Evolutionary conservation across 2,797 vertebrate species (phyloP).

Genomic region (Thunnus albacares): DNA sequence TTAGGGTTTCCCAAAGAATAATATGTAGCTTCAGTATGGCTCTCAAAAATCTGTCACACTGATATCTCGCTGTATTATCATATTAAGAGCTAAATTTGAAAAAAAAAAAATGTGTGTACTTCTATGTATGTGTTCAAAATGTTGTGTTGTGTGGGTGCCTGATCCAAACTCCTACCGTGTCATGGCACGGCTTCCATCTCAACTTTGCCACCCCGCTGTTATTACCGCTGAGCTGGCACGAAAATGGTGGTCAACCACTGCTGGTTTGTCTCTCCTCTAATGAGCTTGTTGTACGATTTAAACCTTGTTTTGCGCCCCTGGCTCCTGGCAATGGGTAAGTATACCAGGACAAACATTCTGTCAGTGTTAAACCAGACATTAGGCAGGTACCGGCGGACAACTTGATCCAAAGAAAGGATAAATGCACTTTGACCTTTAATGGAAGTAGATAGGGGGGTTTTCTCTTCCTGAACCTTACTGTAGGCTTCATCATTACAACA

Average conservation of each 20-base stretch:
- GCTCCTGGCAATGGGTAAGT: conserved; percentile 59
- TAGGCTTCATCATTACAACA: not conserved
- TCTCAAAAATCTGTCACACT: too few species aligned
- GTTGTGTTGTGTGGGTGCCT: conserved; percentile 6
- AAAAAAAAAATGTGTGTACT: too few species aligned
- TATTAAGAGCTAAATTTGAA: not conserved
- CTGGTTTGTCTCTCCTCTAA: conserved; percentile 64
- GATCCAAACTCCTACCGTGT: conserved; percentile 41
- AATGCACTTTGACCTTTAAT: conserved; percentile 40
- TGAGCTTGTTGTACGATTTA: conserved; percentile 64
- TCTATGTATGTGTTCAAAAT: not conserved
- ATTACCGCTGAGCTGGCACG: conserved; percentile 68
- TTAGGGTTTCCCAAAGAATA: too few species aligned
- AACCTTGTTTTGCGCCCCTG: conserved; percentile 57
- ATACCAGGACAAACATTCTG: conserved; percentile 37
- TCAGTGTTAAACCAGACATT: conserved; percentile 50
- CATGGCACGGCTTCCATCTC: conserved; percentile 55
- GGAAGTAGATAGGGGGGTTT: not conserved
- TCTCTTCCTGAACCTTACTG: not conserved
- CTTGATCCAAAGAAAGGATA: conserved; percentile 19
- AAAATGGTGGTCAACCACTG: conserved; percentile 45
- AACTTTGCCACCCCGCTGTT: conserved; percentile 49
- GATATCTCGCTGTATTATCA: not conserved
- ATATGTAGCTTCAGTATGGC: too few species aligned
- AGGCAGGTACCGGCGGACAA: conserved; percentile 34